Conservation (phyloP, 2,797 vertebrate genomes). For the Eulemur coronatus region DNA sequence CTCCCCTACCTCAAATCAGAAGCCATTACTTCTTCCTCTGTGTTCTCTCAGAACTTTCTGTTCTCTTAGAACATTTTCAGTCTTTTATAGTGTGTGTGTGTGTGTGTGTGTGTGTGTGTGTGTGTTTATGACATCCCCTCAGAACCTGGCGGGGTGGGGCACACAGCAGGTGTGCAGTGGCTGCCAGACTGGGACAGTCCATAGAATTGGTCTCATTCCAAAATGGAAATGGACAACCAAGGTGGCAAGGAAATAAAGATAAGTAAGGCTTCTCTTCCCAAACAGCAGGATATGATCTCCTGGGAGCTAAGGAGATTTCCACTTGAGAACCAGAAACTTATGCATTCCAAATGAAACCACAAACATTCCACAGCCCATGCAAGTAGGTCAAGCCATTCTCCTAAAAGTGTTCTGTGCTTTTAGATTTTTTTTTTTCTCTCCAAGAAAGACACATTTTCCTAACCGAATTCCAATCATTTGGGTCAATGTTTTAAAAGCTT, state of each 20-base stretch:
- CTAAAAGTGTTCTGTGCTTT: conserved; percentile 29
- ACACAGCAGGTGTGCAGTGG: not conserved
- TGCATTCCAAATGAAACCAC: conserved; percentile 29
- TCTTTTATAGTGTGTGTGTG: not conserved
- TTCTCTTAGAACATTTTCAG: not conserved
- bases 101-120: not conserved
- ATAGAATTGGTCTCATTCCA: not conserved
- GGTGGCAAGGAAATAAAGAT: not conserved
- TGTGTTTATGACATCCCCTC: not conserved
- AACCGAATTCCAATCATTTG: conserved; percentile 64
- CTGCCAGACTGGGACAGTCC: not conserved
- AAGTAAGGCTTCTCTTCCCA: not conserved
- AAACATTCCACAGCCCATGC: conserved; percentile 34
- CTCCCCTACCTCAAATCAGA: not conserved
- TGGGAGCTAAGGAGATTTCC: conserved; percentile 12
- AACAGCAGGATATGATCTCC: not conserved
- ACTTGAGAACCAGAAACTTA: not conserved
- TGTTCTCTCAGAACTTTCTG: not conserved
- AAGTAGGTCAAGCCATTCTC: conserved; percentile 57
- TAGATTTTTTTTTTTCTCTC: conserved; percentile 12
- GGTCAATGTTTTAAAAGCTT: conserved; percentile 59
- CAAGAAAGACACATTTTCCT: conserved; percentile 52
- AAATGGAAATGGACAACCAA: not conserved
- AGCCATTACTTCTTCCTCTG: not conserved
- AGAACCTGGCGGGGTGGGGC: not conserved